Evolutionary conservation across 2,888 invertebrate species (phyloP).

Genomic region (Chydorus sphaericus): DNA sequence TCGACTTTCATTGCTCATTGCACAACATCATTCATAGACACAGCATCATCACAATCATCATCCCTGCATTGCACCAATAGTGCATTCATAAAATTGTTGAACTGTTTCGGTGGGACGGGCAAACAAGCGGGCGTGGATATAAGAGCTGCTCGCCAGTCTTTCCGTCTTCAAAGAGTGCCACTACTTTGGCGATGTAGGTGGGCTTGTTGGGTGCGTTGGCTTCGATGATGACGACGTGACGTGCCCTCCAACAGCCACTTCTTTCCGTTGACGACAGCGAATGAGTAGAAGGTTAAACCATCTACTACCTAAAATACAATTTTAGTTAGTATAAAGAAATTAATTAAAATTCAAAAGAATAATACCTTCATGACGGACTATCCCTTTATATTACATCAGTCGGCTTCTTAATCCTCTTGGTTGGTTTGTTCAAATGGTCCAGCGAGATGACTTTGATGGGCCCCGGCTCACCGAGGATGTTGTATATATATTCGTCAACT

Average conservation of each 20-base stretch:
- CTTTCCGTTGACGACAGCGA: slow-evolving; percentile 39
- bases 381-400: slow-evolving; percentile 13
- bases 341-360: too few species aligned
- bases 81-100: too few species aligned
- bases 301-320: too few species aligned
- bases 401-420: slow-evolving; percentile 48
- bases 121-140: slow-evolving; percentile 58
- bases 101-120: slow-evolving; percentile 56
- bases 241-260: slow-evolving; percentile 44
- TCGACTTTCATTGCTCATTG: too few species aligned
- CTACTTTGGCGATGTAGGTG: slow-evolving; percentile 48
- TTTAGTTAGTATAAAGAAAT: too few species aligned
- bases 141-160: slow-evolving; percentile 43
- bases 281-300: slow-evolving; percentile 19
- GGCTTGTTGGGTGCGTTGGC: slow-evolving; percentile 49
- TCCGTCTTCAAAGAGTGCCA: slow-evolving; percentile 55
- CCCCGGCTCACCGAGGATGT: neutral
- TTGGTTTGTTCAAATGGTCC: slow-evolving; percentile 16
- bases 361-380: neutral
- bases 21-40: too few species aligned
- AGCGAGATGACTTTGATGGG: neutral
- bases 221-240: slow-evolving; percentile 55
- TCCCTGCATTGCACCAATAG: too few species aligned
- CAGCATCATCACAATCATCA: too few species aligned
- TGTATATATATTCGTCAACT: slow-evolving; percentile 34